Conservation (phyloP, 1,140 invertebrate species). For the Cataglyphis hispanica region DNA sequence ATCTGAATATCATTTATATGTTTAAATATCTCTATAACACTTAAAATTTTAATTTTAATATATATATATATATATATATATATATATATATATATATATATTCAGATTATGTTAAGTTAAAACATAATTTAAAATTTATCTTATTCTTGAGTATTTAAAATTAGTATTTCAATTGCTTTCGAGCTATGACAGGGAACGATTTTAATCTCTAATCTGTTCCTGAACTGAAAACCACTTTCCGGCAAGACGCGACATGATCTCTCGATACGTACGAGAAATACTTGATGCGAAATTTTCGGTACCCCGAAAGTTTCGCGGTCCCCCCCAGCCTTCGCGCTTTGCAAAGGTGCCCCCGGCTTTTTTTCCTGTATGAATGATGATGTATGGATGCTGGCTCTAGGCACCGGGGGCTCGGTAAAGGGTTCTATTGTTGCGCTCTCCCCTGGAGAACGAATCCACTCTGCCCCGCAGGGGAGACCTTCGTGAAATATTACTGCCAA, state of each 20-base stretch:
- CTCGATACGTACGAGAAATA: conserved; percentile 63
- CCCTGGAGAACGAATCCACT: conserved; percentile 76
- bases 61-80: neutral
- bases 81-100: neutral
- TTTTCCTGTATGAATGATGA: conserved; percentile 85
- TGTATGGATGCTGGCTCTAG: conserved; percentile 85
- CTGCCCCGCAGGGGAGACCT: conserved; percentile 73
- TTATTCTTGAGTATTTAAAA: neutral
- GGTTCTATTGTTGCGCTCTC: conserved; percentile 84
- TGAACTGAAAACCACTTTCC: conserved; percentile 6
- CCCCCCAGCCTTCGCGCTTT: conserved; percentile 57
- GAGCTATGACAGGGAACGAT: neutral
- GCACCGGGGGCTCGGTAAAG: conserved; percentile 85
- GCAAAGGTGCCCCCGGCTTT: conserved; percentile 76
- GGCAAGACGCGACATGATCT: conserved; percentile 43
- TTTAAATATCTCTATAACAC: neutral
- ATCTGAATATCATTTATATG: conserved; percentile 9
- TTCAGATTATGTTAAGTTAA: neutral
- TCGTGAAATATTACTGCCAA: conserved; percentile 83
- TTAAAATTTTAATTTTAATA: neutral
- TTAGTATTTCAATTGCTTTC: neutral
- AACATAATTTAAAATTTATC: neutral
- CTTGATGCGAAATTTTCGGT: conserved; percentile 70
- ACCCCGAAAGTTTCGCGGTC: conserved; percentile 72
- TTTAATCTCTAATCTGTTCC: neutral